These are phyloP conservation scores for Trachelipus rathkii DNA, from an alignment of 1,140 invertebrate genomes.

Conservation along the genomic window DNA sequence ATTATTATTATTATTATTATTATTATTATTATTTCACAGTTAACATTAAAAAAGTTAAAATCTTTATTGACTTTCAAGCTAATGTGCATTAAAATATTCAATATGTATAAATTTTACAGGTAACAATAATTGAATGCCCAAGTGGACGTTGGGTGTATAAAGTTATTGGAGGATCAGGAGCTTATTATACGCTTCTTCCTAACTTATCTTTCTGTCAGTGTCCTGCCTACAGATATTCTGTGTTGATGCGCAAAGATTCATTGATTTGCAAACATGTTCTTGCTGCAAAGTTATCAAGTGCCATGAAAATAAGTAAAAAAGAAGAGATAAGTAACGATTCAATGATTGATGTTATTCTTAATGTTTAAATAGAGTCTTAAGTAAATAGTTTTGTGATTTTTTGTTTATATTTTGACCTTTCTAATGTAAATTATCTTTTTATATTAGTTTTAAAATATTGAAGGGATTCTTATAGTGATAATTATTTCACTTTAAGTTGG, in stretches of 20 bases:
- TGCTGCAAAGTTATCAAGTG: slow-evolving; percentile 32
- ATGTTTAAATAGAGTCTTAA: neutral
- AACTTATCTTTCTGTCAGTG: slow-evolving; percentile 38
- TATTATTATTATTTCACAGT: too few relatives aligned
- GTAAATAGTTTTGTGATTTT: too few relatives aligned
- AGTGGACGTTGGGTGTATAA: slow-evolving; percentile 41
- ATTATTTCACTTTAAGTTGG: too few relatives aligned
- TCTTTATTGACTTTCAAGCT: too few relatives aligned
- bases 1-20: too few relatives aligned
- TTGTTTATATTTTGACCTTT: too few relatives aligned
- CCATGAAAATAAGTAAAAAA: slow-evolving; percentile 24
- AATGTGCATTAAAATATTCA: too few relatives aligned
- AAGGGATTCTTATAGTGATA: too few relatives aligned
- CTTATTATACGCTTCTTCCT: slow-evolving; percentile 34
- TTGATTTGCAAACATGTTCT: slow-evolving; percentile 43
- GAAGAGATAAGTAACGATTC: neutral
- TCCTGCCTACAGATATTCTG: slow-evolving; percentile 37
- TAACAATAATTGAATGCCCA: slow-evolving; percentile 26
- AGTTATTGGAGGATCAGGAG: slow-evolving; percentile 38
- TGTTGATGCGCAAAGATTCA: slow-evolving; percentile 34
- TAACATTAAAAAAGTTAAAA: too few relatives aligned
- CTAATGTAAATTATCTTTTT: too few relatives aligned
- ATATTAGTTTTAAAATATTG: too few relatives aligned
- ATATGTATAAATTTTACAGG: slow-evolving; percentile 16
- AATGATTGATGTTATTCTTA: neutral